phyloP scores from a whole-genome alignment of 2,888 invertebrate genomes.

The Neoitamus cyanurus region DNA sequence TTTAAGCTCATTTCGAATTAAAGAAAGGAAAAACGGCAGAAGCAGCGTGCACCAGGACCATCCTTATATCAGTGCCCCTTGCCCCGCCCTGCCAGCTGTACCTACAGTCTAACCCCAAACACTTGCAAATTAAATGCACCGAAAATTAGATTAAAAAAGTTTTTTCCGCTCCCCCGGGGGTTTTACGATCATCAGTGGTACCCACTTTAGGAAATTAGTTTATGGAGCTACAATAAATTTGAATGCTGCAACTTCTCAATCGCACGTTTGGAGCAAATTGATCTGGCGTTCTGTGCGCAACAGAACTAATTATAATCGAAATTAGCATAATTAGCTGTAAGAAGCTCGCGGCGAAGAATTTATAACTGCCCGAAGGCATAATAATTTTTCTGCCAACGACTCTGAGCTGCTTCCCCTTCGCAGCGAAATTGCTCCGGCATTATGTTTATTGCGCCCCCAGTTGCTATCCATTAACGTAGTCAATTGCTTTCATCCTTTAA shows the following conservation, averaged over 20 bases:
- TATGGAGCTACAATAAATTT: background rate
- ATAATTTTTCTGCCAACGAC: background rate
- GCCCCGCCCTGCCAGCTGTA: background rate
- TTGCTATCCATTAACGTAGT: background rate
- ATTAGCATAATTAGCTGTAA: background rate
- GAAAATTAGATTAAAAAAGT: constrained; percentile 24
- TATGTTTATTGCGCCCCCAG: background rate
- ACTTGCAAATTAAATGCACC: constrained; percentile 23
- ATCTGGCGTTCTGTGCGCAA: background rate
- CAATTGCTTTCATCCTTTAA: background rate
- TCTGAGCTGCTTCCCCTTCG: background rate
- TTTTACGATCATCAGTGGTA: background rate
- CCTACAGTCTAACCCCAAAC: background rate
- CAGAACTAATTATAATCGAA: background rate
- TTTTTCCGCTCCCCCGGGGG: background rate
- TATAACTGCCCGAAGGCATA: no score
- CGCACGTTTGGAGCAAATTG: background rate
- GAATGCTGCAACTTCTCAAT: background rate
- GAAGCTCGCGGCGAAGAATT: background rate
- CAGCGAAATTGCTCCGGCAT: background rate
- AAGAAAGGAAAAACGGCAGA: background rate
- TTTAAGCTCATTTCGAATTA: constrained; percentile 9
- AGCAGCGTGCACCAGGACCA: background rate
- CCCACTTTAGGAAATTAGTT: constrained; percentile 10
- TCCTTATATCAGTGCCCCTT: background rate